Evolutionary conservation across 92 coral and sea anemone species (phyloP), one percentile per base, ranked within the genome.

Genomic region (Porites evermanni): DNA sequence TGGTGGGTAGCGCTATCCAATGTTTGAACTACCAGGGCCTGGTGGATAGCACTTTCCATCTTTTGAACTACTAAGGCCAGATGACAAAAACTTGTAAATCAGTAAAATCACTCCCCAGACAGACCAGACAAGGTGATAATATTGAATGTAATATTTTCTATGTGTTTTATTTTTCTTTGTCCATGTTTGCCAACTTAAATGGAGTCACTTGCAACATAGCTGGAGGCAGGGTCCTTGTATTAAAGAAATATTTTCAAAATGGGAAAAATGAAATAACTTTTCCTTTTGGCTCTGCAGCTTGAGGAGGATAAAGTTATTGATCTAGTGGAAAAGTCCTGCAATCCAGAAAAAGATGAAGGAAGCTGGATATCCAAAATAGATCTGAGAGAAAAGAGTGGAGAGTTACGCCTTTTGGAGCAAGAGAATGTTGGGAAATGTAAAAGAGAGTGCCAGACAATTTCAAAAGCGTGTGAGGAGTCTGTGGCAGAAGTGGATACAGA

Each of bases 401-500:
- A 86, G 71, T 87, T 97, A 52, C 87, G 82, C 50, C 83, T 97
- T 29, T 70, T 89, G 18, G 99, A 97, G 74, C 91, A 95, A 65
- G 80, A 85, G 3, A 81, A 80, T 50, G 86, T 87, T 72, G 99
- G 99, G 32, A 92, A 88, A 70, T 97, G 99, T 88, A 80, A 84
- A 67, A 83, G 90, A 74, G 99, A 97, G 79, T 97, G 99, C 64
- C 87, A 87, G 87, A 97, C 99, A 64, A 93, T 97, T 80, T 95
- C 98, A 7, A 95, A 97, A 87, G 99, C 99, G 24, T 97, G 99
- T 56, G 98, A 93, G 53, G 99, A 97, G 71, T 93, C 98, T 51
- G 85, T 97, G 0, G 94, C 92, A 23, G 99, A 97, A 17, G 95
- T 90, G 80, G 99, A 97, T 54, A 91, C 94, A 64, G 99, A 97